Conservation (phyloP, 2,888 invertebrate genomes). For the Tricholauxania praeusta region DNA sequence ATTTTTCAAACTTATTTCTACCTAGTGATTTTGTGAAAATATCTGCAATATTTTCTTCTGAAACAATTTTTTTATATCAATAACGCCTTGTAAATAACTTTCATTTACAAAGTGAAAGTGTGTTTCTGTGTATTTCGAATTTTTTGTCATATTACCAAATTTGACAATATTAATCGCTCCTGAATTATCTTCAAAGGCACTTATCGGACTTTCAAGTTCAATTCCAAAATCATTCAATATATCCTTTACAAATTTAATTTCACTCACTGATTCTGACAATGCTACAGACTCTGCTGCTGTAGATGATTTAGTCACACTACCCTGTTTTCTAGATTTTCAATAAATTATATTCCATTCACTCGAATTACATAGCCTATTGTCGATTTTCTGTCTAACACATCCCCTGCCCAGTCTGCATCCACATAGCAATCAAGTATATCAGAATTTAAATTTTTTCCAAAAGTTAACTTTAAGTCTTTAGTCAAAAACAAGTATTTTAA, state of each 20-base stretch:
- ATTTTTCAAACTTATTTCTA: constrained; percentile 7
- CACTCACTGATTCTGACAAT: constrained; percentile 1
- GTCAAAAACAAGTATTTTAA: neutral
- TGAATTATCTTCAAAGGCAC: neutral
- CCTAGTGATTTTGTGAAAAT: constrained; percentile 4
- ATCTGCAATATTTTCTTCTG: constrained; percentile 1
- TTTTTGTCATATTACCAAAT: constrained; percentile 6
- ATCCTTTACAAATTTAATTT: neutral
- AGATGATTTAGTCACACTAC: neutral
- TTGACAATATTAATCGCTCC: constrained; percentile 2
- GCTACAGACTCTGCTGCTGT: neutral
- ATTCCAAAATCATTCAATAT: neutral
- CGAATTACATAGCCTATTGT: neutral
- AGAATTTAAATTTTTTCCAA: neutral
- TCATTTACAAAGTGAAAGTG: constrained; percentile 2
- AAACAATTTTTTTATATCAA: constrained; percentile 8
- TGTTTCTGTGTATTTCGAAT: constrained; percentile 7
- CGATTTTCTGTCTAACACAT: neutral
- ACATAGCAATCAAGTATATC: neutral
- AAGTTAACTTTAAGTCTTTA: constrained; percentile 1
- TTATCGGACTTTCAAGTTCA: constrained; percentile 5
- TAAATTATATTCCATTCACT: neutral
- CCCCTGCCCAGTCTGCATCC: constrained; percentile 7
- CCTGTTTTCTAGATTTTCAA: constrained; percentile 7
- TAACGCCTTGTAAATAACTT: constrained; percentile 6